Base-by-base conservation (phyloP, 1,140 invertebrate genomes). In the Geopemphigus sp. region DNA sequence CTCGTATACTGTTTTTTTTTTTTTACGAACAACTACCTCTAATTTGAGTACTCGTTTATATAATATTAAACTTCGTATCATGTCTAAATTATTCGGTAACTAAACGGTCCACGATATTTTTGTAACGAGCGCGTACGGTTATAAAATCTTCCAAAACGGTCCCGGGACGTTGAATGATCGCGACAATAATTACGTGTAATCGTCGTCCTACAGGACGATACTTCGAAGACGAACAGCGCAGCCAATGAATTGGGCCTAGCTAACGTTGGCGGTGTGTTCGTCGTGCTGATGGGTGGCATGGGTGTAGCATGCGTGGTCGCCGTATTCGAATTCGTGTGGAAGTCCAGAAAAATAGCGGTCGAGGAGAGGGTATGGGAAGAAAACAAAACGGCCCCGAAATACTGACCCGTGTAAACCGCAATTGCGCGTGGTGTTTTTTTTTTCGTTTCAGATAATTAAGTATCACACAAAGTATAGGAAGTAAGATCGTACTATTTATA, bases 201-300 rank as follows among this genome's bases (percentile, higher is more conserved):
- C 15, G 22, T 45, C 4, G 1, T 56, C 70, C 85, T 86, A 5
- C 83, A 93, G 92, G 93, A 94, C 82, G 93, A 94, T 82, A 91
- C 90, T 57, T 92, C 91, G n/a, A 94, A 94, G 85, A 92, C 91
- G 24, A 93, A 91, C 81, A 93, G 92, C 81, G 91, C 92, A 2
- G 93, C 93, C 26, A 94, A 94, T 85, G 93, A 94, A 86, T 86
- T 94, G 80, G 94, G 94, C 14, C 87, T 98, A 82, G 94, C 94
- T 15, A 97, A 97, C 85, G 95, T 98, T 54, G 95, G 95, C 66
- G 96, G 96, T 5, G 96, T 98, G 1, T 98, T 98, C 85, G 94
- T 98, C 0, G 95, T 98, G 0, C 88, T 98, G 24, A 92, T 96
- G 88, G 94, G 92, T 50, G 94, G 94, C 14, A 94, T 95, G 91